Evolutionary conservation across 2,797 vertebrate genomes (phyloP), one percentile per base, ranked within the genome.

Genomic region (Microchirus variegatus): DNA sequence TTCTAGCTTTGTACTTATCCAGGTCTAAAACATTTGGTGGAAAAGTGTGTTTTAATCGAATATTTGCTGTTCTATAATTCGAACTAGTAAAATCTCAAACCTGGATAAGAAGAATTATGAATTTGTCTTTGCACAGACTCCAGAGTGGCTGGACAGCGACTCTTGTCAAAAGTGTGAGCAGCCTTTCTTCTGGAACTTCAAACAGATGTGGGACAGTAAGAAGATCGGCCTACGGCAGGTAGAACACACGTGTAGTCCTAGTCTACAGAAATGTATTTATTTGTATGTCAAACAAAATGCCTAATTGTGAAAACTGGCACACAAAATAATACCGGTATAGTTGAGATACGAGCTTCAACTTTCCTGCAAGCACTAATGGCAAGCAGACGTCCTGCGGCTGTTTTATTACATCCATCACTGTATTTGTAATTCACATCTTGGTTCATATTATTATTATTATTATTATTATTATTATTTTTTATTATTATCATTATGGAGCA

Each of bases 151-250:
- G 69, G 98, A 99, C 89, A 99, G 98, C 8, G 98, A 99, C 84
- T 99, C 97, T n/a, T 99, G 98, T 90, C 98, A 99, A 82, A 98
- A 96, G 84, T 99, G 97, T 84, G 95, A 98, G 76, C 97, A 99
- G 88, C 98, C 98, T 48, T 99, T 99, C 85, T 99, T 99, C 90
- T 99, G 98, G 98, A 98, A 99, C 89, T 98, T 99, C 91, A 99
- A 99, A 87, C 97, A 99, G 85, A 99, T 99, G 97, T 99, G 97
- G 97, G 97, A 96, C 93, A 95, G 92, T 78, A 99, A 98, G 91
- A 99, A 97, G 91, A 99, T 99, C 52, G 97, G 98, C 73, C 90
- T 99, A 1, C 92, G 97, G 78, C 98, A 99, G 96, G 97, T 98
- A 79, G 4, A 0, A 36, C 1, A n/a, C 40, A 6, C 17, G 2